These are phyloP conservation scores for Alouatta palliata DNA, from an alignment of 2,113 vertebrate genomes.

Conservation along the genomic window DNA sequence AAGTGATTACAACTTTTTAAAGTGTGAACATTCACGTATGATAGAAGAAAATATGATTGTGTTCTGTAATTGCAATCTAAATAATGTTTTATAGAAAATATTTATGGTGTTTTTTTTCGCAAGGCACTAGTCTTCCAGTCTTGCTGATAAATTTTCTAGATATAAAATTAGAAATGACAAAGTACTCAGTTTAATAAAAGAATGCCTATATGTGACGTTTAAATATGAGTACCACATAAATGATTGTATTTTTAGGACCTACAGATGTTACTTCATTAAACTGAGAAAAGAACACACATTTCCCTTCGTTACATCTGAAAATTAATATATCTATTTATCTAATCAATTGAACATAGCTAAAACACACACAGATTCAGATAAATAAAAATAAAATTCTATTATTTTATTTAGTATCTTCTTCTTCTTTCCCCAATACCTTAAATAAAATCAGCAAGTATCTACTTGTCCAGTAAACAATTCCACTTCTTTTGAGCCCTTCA, in stretches of 20 bases:
- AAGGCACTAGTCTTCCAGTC: not conserved
- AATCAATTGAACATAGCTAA: not conserved
- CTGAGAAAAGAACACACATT: not conserved
- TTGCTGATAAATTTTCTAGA: not conserved
- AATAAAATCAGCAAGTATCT: not conserved
- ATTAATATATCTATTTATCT: not conserved
- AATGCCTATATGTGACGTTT: constrained; percentile 21
- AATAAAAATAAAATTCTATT: not conserved
- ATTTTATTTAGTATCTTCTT: not conserved
- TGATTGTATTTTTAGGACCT: not conserved
- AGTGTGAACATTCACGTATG: not conserved
- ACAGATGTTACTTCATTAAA: not conserved
- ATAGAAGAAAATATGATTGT: not conserved
- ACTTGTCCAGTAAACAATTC: constrained; percentile 1
- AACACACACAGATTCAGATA: not conserved
- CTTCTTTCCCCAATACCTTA: not conserved
- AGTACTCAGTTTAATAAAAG: not conserved
- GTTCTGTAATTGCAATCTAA: not conserved
- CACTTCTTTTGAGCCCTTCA: not conserved
- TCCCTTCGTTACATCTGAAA: constrained; percentile 7
- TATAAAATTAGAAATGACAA: not conserved
- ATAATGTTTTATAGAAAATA: not conserved
- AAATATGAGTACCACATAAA: not conserved
- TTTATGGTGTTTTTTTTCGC: not conserved
- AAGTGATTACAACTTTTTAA: not conserved